Evolutionary conservation across 2,888 invertebrate genomes (phyloP).

Genomic region (Heliconius cydno): DNA sequence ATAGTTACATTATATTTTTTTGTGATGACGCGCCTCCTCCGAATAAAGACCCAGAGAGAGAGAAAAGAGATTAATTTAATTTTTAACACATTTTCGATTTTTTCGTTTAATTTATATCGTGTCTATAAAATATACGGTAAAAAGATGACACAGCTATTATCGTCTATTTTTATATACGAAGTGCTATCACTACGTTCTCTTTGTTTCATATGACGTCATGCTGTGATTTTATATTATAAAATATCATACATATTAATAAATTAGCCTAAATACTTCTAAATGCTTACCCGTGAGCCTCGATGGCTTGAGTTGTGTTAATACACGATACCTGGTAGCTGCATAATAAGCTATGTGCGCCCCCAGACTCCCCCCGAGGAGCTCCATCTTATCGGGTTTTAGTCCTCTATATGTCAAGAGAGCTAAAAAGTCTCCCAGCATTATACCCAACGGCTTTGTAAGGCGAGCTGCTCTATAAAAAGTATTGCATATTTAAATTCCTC

Average conservation of each 20-base stretch:
- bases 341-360: constrained; percentile 73
- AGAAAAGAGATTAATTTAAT: no score
- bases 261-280: not conserved
- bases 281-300: constrained; percentile 49
- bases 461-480: constrained; percentile 67
- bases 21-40: no score
- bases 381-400: constrained; percentile 60
- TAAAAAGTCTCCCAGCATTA: constrained; percentile 67
- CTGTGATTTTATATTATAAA: not conserved
- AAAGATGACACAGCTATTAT: no score
- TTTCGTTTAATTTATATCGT: no score
- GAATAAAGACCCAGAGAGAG: no score
- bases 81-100: no score
- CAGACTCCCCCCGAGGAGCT: constrained; percentile 68
- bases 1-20: no score
- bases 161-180: no score
- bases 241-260: not conserved
- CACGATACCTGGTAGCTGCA: constrained; percentile 61
- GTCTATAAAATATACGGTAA: no score
- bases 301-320: constrained; percentile 64
- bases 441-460: constrained; percentile 68
- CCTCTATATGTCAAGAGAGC: constrained; percentile 64
- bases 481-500: constrained; percentile 21
- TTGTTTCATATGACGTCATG: no score
- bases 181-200: no score